phyloP scores from a whole-genome alignment of 2,797 vertebrate species.

The Thaleichthys pacificus region DNA sequence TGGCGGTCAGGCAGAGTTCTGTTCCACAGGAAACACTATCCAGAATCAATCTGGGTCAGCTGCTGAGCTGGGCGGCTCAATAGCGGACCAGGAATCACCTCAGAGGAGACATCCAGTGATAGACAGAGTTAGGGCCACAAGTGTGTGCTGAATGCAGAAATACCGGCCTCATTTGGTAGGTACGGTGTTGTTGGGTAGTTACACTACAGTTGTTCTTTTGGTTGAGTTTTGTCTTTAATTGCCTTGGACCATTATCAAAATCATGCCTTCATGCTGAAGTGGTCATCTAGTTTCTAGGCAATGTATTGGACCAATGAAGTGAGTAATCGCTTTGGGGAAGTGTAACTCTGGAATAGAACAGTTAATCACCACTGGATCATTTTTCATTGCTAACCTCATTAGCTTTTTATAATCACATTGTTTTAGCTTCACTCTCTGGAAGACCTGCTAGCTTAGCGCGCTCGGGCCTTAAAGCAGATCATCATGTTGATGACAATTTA shows the following conservation, averaged over 20 bases:
- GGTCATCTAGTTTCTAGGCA: slow-evolving; percentile 6
- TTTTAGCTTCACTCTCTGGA: slow-evolving; percentile 38
- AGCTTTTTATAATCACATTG: slow-evolving; percentile 51
- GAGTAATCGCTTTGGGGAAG: neutral
- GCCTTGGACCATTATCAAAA: too few species aligned
- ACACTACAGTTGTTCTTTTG: too few species aligned
- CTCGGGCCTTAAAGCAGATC: slow-evolving; percentile 18
- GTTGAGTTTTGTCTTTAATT: too few species aligned
- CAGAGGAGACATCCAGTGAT: slow-evolving; percentile 43
- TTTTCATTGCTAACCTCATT: slow-evolving; percentile 30
- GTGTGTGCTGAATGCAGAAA: neutral
- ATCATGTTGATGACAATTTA: too few species aligned
- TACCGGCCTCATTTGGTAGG: too few species aligned
- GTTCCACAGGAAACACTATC: slow-evolving; percentile 66
- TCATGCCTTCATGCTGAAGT: too few species aligned
- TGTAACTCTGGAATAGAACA: neutral
- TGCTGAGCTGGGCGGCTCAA: slow-evolving; percentile 64
- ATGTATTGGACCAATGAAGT: neutral
- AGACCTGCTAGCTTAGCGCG: slow-evolving; percentile 16
- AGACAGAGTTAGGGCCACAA: neutral
- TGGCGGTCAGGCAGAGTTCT: slow-evolving; percentile 53
- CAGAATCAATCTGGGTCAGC: slow-evolving; percentile 71
- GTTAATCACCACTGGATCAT: neutral
- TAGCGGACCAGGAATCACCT: slow-evolving; percentile 40
- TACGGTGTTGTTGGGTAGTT: too few species aligned